Base-by-base conservation (phyloP, 2,113 vertebrate species). In the Atherinomorus stipes region DNA sequence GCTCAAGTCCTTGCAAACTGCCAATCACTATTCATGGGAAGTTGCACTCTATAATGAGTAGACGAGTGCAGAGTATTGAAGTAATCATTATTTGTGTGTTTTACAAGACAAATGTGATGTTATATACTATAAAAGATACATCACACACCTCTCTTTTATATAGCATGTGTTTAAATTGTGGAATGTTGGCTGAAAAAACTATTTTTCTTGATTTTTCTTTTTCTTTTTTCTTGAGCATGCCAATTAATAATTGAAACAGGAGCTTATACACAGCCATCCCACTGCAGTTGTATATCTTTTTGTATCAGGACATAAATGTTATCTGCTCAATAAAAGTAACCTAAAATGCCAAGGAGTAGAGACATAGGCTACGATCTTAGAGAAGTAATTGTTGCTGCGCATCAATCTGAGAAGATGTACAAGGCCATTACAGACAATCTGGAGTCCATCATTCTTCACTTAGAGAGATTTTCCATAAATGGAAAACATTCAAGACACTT, bases 21-120 rank as follows among this genome's bases (percentile, higher is more conserved):
- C n/a, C 85, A 59, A 61, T 85, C 83, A 68, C 72, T 82, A 79
- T 81, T 81, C 78, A 84, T 79, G 56, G 82, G 54, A 77, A 50
- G 65, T 74, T 80, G 71, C 47, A 26, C 38, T 37, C 6, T 42
- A 15, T 15, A 2, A 12, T 65, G 21, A 18, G 37, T 40, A 65
- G 63, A 64, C 18, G 52, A 26, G 52, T 34, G 18, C 8, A 7
- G 40, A 1, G 22, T 53, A n/a, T 18, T 47, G 44, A 47, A 18
- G 2, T 47, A 19, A 1, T 44, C 42, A 44, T 44, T 42, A 2
- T 42, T 9, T 44, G 13, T 44, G 13, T 18, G 1, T 13, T 44
- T 44, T 44, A 18, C n/a, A n/a, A n/a, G 13, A 44, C 16, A 44
- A 44, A 12, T 44, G 38, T 40, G 38, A 40, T 11, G 16, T 44